These are phyloP conservation scores for Isichthys henryi DNA, from an alignment of 2,113 vertebrate species.

Conservation along the genomic window DNA sequence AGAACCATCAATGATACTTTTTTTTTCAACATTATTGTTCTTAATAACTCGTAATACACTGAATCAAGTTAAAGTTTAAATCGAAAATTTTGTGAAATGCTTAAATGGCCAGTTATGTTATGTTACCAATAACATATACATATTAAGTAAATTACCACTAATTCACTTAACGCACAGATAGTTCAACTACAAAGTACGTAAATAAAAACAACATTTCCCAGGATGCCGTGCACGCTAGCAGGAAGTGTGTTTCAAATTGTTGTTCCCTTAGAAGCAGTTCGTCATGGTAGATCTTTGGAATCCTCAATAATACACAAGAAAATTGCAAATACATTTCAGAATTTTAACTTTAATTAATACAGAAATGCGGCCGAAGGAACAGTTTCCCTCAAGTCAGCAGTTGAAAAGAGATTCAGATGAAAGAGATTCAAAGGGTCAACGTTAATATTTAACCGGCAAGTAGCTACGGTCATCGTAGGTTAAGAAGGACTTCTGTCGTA, in stretches of 20 bases:
- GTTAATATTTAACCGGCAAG: background rate
- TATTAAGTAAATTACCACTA: background rate
- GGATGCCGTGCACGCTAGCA: background rate
- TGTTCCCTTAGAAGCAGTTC: background rate
- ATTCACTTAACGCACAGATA: background rate
- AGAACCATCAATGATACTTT: background rate
- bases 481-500: background rate
- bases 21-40: background rate
- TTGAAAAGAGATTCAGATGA: background rate
- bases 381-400: background rate
- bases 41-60: background rate
- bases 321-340: background rate
- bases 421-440: background rate
- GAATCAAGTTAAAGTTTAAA: background rate
- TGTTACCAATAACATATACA: background rate
- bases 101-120: background rate
- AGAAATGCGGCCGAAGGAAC: background rate
- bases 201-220: slow-evolving; percentile 16
- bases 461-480: background rate
- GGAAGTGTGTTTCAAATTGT: slow-evolving; percentile 1
- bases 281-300: background rate
- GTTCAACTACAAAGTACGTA: background rate
- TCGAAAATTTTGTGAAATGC: background rate
- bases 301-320: background rate
- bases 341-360: background rate